Conservation (phyloP, 2,113 vertebrate species). For the Thryonomys swinderianus region DNA sequence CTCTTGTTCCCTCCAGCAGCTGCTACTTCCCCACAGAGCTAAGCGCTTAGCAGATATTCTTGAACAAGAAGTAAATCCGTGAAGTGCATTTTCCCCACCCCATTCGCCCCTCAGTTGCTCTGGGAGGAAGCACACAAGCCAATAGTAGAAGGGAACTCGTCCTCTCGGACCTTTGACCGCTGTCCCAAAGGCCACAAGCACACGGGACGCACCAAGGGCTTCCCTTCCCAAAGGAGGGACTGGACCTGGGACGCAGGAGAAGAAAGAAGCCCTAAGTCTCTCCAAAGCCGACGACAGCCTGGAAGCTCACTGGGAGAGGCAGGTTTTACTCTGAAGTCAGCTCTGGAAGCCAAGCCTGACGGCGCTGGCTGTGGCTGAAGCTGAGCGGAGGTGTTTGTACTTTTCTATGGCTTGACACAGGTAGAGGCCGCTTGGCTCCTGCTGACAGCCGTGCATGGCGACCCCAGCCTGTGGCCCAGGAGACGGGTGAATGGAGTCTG, state of each 20-base stretch:
- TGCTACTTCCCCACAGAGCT: not conserved
- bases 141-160: not conserved
- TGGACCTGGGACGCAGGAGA: not conserved
- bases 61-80: not conserved
- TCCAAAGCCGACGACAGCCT: not conserved
- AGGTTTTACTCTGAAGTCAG: not conserved
- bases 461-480: not conserved
- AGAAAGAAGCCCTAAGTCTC: too few relatives aligned
- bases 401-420: not conserved
- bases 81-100: not conserved
- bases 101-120: not conserved
- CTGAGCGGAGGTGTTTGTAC: fast-evolving
- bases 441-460: not conserved
- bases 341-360: not conserved
- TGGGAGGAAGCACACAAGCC: not conserved
- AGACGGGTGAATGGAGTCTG: fast-evolving
- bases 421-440: too few relatives aligned
- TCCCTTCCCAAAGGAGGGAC: not conserved
- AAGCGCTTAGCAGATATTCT: not conserved
- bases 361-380: not conserved
- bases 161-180: not conserved
- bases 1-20: not conserved
- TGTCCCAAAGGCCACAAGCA: not conserved
- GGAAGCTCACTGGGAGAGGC: fast-evolving
- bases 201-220: not conserved